Base-by-base conservation (phyloP, 2,797 vertebrate species). In the Salarias fasciatus region DNA sequence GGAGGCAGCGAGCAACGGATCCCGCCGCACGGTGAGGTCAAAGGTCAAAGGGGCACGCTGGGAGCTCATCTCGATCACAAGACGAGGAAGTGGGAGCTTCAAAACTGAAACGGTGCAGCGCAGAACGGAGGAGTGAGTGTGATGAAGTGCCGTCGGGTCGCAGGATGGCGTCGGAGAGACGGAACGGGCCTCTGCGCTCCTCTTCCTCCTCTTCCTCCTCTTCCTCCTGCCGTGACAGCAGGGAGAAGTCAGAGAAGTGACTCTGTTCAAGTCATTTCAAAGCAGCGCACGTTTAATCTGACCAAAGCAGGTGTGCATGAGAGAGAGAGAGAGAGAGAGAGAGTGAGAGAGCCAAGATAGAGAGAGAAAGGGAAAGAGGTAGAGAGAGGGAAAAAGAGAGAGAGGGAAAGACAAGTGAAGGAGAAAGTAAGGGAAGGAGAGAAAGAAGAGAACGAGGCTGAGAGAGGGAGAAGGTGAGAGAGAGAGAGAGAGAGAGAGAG, bases 201-300 rank as follows among this genome's bases (percentile, higher is more conserved):
- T 48, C 30, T 42, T 36, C 42, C 14, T 44, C 29, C 14, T 35
- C n/a, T n/a, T n/a, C n/a, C 49, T 42, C 49, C 45, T 48, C 30
- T 42, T 36, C 42, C 14, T 44, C 29, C 14, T 35, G 43, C 38
- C 62, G 9, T 56, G 43, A 77, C 38, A 33, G 57, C 41, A 55
- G 24, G 52, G 13, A 47, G 46, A 51, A 58, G 49, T 48, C 45
- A 55, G 47, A 60, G 69, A 55, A 59, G 56, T 41, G 54, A 50
- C 50, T 73, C 33, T 10, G n/a, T n/a, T 77, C 9, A 63, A 73
- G 63, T 75, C 61, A 36, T 80, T 75, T 79, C 28, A 50, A 77
- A 84, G 63, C 79, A 64, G 57, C n/a, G 63, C 79, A 78, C 68
- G 76, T 77, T 45, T 71, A 68, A 61, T 46, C 36, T 72, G 64